Evolutionary conservation across 2,888 invertebrate species (phyloP).

Genomic region (Noctuana brunneofusca): DNA sequence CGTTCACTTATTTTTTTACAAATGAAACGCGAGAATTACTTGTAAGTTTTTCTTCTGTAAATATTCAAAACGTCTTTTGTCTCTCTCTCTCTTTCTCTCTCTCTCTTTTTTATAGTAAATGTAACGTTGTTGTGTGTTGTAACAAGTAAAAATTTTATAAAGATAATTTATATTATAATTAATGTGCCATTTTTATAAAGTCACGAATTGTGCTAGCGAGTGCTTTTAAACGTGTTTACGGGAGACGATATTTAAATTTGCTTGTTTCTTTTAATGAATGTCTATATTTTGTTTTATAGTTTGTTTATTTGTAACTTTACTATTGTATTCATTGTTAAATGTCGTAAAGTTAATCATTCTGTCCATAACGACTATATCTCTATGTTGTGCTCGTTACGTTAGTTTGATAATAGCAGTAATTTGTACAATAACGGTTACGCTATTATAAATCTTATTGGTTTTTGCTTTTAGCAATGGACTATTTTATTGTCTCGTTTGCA

Average conservation of each 20-base stretch:
- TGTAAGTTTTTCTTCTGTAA: constrained; percentile 61
- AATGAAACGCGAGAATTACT: constrained; percentile 51
- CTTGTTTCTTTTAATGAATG: constrained; percentile 62
- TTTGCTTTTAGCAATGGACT: constrained; percentile 4
- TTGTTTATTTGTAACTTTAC: background rate
- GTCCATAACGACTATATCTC: background rate
- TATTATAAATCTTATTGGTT: background rate
- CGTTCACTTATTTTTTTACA: constrained; percentile 59
- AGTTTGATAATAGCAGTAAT: constrained; percentile 3
- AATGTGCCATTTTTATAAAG: constrained; percentile 76
- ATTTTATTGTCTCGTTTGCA: constrained; percentile 1
- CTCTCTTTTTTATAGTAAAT: constrained; percentile 58
- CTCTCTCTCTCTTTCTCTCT: constrained; percentile 58
- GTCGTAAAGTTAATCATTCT: constrained; percentile 5
- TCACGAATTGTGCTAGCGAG: constrained; percentile 69
- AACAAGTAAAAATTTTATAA: constrained; percentile 64
- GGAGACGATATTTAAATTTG: constrained; percentile 80
- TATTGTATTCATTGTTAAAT: constrained; percentile 2
- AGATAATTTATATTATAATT: constrained; percentile 52
- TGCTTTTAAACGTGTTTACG: constrained; percentile 67
- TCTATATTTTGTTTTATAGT: constrained; percentile 20
- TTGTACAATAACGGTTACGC: background rate
- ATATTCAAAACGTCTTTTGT: constrained; percentile 52
- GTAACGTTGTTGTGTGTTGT: constrained; percentile 67
- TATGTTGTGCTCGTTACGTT: background rate